phyloP scores from a whole-genome alignment of 2,888 invertebrate genomes.

The Helobdella robusta region DNA sequence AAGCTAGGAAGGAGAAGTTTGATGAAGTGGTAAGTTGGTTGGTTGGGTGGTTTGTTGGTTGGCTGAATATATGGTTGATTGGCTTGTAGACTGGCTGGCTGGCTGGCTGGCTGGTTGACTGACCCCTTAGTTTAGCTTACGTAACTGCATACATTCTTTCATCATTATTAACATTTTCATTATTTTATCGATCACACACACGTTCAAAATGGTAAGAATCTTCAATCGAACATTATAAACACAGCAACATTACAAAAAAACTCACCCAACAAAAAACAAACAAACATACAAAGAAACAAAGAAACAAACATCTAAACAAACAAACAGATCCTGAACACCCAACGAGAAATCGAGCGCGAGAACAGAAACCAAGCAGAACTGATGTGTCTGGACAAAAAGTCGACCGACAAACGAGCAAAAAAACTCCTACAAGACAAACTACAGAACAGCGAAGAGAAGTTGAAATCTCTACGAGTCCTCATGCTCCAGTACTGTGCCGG shows the following conservation, averaged over 20 bases:
- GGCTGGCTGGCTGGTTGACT: no score
- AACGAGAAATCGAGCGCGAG: conserved; percentile 65
- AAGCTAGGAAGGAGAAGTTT: conserved; percentile 66
- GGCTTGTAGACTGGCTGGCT: no score
- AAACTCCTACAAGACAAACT: conserved; percentile 39
- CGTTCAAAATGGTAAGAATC: no score
- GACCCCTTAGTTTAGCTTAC: no score
- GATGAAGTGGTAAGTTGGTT: conserved; percentile 73
- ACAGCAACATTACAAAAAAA: no score
- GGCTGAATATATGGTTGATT: background rate
- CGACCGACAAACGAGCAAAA: conserved; percentile 37
- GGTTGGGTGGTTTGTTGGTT: background rate
- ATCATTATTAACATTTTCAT: no score
- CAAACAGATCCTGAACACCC: conserved; percentile 66
- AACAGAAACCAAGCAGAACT: conserved; percentile 56
- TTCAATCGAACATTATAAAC: no score
- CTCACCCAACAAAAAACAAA: no score
- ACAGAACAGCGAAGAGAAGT: conserved; percentile 68
- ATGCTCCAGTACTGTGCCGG: conserved; percentile 91
- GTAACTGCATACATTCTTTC: no score
- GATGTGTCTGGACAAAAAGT: conserved; percentile 41
- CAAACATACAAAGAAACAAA: no score
- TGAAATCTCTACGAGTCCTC: conserved; percentile 79
- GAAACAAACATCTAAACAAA: no score
- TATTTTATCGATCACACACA: no score